These are phyloP conservation scores for Acromyrmex echinatior DNA, from an alignment of 1,140 invertebrate species.

Conservation along the genomic window DNA sequence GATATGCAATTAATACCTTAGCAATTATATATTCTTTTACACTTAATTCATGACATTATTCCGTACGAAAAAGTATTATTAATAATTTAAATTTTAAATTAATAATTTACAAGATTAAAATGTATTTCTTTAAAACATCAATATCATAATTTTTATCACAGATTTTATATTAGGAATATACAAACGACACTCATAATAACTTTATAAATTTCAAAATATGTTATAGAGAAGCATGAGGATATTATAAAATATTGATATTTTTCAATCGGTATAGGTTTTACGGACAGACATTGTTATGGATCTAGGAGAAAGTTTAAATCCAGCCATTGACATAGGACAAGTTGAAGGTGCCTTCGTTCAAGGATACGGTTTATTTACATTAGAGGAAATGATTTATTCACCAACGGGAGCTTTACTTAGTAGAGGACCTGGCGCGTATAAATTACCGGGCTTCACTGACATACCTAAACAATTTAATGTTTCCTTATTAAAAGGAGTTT, in stretches of 20 bases:
- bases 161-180: no score
- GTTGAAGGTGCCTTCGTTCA: slow-evolving; percentile 98
- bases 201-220: neutral
- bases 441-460: slow-evolving; percentile 96
- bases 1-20: no score
- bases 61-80: no score
- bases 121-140: no score
- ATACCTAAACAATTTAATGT: slow-evolving; percentile 98
- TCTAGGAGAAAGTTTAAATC: slow-evolving; percentile 96
- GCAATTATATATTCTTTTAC: no score
- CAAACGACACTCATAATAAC: no score
- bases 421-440: slow-evolving; percentile 96
- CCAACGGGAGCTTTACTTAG: slow-evolving; percentile 93
- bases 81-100: no score
- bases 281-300: slow-evolving; percentile 98
- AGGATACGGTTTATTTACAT: slow-evolving; percentile 96
- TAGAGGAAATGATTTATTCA: slow-evolving; percentile 96
- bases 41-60: no score
- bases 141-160: no score
- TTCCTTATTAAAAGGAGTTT: slow-evolving; percentile 94
- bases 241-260: slow-evolving; percentile 14
- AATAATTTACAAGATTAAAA: no score
- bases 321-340: slow-evolving; percentile 98
- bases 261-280: slow-evolving; percentile 88
- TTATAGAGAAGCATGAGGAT: neutral